A percentile compares a stretch with the other conserved stretches of the same genome.
phyloP scores from a whole-genome alignment of 2,113 vertebrate species.

The Centropristis striata region DNA sequence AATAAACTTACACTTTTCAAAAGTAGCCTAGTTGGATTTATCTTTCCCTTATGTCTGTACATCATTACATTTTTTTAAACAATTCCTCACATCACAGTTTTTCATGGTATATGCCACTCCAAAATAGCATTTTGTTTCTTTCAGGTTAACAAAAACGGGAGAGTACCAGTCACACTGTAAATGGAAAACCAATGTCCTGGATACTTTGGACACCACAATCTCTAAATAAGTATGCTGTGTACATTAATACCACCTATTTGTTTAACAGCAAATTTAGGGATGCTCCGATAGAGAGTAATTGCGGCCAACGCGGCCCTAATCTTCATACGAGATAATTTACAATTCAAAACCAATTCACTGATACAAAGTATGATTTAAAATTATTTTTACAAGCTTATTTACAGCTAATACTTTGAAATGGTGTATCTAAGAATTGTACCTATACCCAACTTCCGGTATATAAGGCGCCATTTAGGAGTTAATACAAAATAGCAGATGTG shows the following conservation, averaged over 20 bases:
- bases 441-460: slow-evolving; percentile 56
- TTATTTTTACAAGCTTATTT: slow-evolving; percentile 81
- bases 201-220: slow-evolving; percentile 52
- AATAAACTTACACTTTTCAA: slow-evolving; percentile 34
- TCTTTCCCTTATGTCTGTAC: slow-evolving; percentile 37
- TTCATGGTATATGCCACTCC: slow-evolving; percentile 41
- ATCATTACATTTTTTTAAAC: slow-evolving; percentile 37
- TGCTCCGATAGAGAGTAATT: slow-evolving; percentile 40
- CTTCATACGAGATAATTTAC: slow-evolving; percentile 53
- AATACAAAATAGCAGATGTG: slow-evolving; percentile 69
- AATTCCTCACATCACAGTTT: slow-evolving; percentile 33
- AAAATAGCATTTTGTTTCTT: slow-evolving; percentile 30
- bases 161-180: slow-evolving; percentile 44
- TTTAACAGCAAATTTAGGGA: slow-evolving; percentile 38
- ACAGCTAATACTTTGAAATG: slow-evolving; percentile 80
- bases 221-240: slow-evolving; percentile 46
- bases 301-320: slow-evolving; percentile 41
- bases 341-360: slow-evolving; percentile 66
- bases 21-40: slow-evolving; percentile 27
- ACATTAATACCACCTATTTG: slow-evolving; percentile 20
- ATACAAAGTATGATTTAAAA: slow-evolving; percentile 72
- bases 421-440: slow-evolving; percentile 62
- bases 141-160: slow-evolving; percentile 22
- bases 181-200: slow-evolving; percentile 46
- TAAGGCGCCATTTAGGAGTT: slow-evolving; percentile 47